Percentiles rank a stretch among this genome's conserved stretches.
These are phyloP conservation scores for Erynnis tages DNA, from an alignment of 2,888 invertebrate genomes.

Conservation along the genomic window DNA sequence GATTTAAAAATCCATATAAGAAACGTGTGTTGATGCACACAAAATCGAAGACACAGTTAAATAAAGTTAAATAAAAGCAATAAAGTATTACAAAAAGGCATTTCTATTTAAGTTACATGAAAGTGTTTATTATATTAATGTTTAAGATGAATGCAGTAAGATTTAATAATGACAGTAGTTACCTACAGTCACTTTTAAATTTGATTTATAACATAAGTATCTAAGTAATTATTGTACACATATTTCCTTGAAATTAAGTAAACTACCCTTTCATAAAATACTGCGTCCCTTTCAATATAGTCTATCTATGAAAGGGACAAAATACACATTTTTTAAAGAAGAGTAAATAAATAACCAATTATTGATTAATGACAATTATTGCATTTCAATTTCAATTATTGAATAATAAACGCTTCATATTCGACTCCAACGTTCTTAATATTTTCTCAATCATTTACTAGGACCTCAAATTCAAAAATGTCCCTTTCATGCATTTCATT, in stretches of 20 bases:
- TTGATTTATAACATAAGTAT: constrained; percentile 2
- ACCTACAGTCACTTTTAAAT: not conserved
- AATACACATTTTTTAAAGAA: constrained; percentile 1
- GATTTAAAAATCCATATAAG: constrained; percentile 26
- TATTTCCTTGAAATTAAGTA: constrained; percentile 3
- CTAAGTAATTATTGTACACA: not conserved
- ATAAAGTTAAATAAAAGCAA: too few species aligned
- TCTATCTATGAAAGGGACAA: constrained; percentile 4
- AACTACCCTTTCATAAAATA: constrained; percentile 13
- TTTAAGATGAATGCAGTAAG: not conserved
- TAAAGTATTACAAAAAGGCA: constrained; percentile 7
- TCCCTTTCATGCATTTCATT: not conserved
- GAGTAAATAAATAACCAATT: not conserved
- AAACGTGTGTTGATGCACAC: constrained; percentile 26
- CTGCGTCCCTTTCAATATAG: too few species aligned
- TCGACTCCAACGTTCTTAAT: not conserved
- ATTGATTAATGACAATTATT: constrained; percentile 6
- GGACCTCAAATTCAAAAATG: not conserved
- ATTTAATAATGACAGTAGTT: not conserved
- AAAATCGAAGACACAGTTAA: constrained; percentile 30
- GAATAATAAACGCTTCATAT: not conserved
- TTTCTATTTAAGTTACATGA: not conserved
- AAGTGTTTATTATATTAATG: not conserved
- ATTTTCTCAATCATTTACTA: not conserved
- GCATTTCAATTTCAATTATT: constrained; percentile 2